A percentile compares a stretch with the other conserved stretches of the same genome.
Conservation (phyloP, 2,888 invertebrate species). For the Carabus problematicus region DNA sequence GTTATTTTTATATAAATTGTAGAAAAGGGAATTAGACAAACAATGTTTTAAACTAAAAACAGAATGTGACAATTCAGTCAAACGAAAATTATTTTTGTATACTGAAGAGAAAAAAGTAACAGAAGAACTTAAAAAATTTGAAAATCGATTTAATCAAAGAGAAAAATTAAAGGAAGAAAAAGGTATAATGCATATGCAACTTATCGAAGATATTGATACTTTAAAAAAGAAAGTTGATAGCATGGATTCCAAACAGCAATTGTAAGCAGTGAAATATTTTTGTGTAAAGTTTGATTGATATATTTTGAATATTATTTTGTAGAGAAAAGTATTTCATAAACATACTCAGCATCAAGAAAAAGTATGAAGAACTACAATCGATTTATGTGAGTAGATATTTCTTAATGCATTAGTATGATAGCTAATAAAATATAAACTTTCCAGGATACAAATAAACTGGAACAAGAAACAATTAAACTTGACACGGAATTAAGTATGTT, state of each 20-base stretch:
- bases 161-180: conserved; percentile 1
- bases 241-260: background rate
- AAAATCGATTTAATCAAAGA: background rate
- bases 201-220: background rate
- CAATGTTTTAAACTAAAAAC: background rate
- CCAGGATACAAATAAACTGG: conserved; percentile 1
- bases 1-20: background rate
- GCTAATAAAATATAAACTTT: conserved; percentile 11
- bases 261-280: background rate
- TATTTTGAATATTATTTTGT: background rate
- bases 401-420: background rate
- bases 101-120: background rate
- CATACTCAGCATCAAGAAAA: background rate
- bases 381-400: background rate
- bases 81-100: background rate
- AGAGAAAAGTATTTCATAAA: background rate
- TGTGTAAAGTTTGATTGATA: background rate
- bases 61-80: background rate
- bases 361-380: background rate
- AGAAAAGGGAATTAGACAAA: background rate
- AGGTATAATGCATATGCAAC: background rate
- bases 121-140: background rate
- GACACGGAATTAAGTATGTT: conserved; percentile 12
- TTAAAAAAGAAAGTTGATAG: background rate
- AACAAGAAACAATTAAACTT: conserved; percentile 18